These are phyloP conservation scores for Drosophila cracens DNA, from an alignment of 2,888 invertebrate genomes.

Conservation along the genomic window DNA sequence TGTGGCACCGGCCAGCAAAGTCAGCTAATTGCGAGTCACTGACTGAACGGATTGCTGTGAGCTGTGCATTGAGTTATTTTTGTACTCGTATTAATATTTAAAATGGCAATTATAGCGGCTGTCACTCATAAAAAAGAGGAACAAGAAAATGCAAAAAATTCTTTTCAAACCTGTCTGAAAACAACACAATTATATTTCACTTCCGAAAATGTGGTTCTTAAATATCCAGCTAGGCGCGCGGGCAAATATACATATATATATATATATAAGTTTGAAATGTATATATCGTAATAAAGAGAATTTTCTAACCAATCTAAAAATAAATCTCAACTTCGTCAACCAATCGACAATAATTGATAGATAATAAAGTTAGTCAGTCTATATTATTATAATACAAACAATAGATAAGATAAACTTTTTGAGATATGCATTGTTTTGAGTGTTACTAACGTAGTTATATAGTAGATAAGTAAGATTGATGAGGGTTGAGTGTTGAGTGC, in stretches of 20 bases:
- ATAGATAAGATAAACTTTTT: conserved; percentile 31
- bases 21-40: conserved; percentile 19
- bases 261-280: background rate
- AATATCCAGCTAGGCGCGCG: background rate
- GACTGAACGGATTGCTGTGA: conserved; percentile 8
- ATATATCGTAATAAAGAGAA: background rate
- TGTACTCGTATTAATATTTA: conserved; percentile 40
- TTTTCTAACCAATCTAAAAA: background rate
- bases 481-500: conserved; percentile 13
- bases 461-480: conserved; percentile 37
- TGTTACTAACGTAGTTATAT: conserved; percentile 24
- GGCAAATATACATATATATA: background rate
- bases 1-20: conserved; percentile 6
- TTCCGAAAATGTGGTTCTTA: conserved; percentile 20
- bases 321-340: background rate
- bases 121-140: conserved; percentile 6
- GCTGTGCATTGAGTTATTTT: conserved; percentile 13
- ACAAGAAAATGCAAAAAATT: background rate
- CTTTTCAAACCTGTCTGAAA: background rate
- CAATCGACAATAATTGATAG: conserved; percentile 12
- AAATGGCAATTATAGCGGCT: conserved; percentile 32
- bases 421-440: background rate
- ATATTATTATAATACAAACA: conserved; percentile 10
- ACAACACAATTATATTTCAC: conserved; percentile 19
- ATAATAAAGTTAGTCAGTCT: conserved; percentile 8